These are phyloP conservation scores for Cepaea nemoralis DNA, from an alignment of 1,140 invertebrate species.

Conservation along the genomic window DNA sequence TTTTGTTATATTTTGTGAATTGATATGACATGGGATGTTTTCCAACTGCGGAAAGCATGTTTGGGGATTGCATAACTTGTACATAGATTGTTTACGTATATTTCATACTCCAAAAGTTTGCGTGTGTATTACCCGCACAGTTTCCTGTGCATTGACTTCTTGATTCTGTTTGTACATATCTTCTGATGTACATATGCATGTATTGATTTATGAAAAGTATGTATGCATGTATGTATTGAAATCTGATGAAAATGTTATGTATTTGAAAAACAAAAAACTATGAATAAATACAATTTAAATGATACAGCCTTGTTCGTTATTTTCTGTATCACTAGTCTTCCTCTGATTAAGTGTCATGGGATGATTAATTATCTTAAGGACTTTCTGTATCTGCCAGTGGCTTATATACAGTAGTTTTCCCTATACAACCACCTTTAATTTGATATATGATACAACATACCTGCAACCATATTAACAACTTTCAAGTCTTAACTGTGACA, in stretches of 20 bases:
- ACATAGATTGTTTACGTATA: not conserved
- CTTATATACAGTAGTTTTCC: too few species aligned
- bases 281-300: not conserved
- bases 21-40: too few species aligned
- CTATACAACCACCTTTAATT: too few species aligned
- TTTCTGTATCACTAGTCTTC: too few species aligned
- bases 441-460: too few species aligned
- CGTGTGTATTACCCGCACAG: not conserved
- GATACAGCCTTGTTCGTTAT: not conserved
- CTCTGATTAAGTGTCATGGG: too few species aligned
- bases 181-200: slow-evolving; percentile 7
- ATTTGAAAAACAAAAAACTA: not conserved
- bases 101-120: not conserved
- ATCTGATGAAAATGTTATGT: not conserved
- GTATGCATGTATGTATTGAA: slow-evolving; percentile 3
- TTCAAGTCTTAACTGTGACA: too few species aligned
- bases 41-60: not conserved
- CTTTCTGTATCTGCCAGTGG: too few species aligned
- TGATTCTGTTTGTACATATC: not conserved
- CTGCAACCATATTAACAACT: too few species aligned
- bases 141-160: not conserved
- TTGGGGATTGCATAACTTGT: not conserved
- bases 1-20: too few species aligned
- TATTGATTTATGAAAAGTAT: not conserved
- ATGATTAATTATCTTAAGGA: too few species aligned